Percentiles rank a stretch among this genome's conserved stretches.
Conservation (phyloP, 2,113 vertebrate genomes). For the Seriola dumerili region DNA sequence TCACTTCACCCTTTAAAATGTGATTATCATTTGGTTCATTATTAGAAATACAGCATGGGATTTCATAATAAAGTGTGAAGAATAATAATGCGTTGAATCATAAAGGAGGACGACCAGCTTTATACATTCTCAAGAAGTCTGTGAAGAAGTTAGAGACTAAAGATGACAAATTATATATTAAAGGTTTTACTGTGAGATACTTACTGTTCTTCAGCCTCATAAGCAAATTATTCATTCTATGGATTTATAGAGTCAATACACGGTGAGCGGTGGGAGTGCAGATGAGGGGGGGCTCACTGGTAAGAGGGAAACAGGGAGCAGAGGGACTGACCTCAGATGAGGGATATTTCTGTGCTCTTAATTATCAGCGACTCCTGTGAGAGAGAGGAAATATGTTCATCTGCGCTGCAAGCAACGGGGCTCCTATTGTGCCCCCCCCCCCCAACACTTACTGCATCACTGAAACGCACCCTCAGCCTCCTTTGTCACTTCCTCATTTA, state of each 20-base stretch:
- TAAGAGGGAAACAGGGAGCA: conserved; percentile 28
- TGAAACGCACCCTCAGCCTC: conserved; percentile 39
- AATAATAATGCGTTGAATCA: conserved; percentile 2
- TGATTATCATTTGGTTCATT: conserved; percentile 20
- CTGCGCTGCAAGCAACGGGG: conserved; percentile 9
- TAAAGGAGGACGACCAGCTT: background rate
- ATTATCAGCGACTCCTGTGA: conserved; percentile 51
- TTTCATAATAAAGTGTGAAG: conserved; percentile 16
- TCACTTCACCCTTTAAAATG: conserved; percentile 36
- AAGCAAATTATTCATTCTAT: background rate
- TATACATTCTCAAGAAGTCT: background rate
- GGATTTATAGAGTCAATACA: conserved; percentile 7
- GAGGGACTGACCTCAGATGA: conserved; percentile 56
- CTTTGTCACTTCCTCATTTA: conserved; percentile 58
- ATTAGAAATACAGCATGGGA: background rate
- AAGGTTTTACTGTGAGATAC: background rate
- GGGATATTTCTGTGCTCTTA: conserved; percentile 52
- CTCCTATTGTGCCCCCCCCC: background rate
- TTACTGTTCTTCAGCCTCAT: conserved; percentile 1
- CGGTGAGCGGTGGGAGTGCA: background rate
- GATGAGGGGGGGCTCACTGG: conserved; percentile 5
- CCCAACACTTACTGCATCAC: background rate
- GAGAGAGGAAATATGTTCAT: conserved; percentile 26
- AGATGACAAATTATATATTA: conserved; percentile 11
- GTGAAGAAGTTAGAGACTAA: conserved; percentile 11